Evolutionary conservation across 2,888 invertebrate genomes (phyloP).

Genomic region (Nephrocerus scutellatus): DNA sequence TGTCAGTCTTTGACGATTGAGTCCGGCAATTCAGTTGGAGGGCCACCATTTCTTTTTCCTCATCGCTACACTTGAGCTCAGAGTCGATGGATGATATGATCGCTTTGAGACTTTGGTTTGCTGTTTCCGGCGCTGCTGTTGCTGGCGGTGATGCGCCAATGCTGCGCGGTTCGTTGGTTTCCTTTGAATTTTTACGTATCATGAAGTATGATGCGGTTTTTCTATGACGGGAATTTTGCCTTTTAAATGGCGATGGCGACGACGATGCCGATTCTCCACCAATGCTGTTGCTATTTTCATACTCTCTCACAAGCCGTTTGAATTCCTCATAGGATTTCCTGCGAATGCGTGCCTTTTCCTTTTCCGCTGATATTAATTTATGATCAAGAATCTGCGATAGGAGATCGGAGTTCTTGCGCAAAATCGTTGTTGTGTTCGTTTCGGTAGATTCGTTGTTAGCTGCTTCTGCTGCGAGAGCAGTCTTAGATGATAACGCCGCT

Average conservation of each 20-base stretch:
- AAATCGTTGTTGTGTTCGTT: constrained; percentile 36
- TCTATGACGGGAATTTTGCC: constrained; percentile 43
- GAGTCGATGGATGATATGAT: constrained; percentile 23
- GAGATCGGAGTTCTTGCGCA: constrained; percentile 45
- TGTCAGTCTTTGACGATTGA: too few relatives aligned
- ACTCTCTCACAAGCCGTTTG: constrained; percentile 44
- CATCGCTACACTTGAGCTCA: too few relatives aligned
- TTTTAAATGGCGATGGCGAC: constrained; percentile 30
- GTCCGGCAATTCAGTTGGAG: too few relatives aligned
- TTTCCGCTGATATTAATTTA: constrained; percentile 33
- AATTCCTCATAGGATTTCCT: constrained; percentile 49
- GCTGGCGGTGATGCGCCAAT: too few relatives aligned
- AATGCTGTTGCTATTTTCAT: too few relatives aligned
- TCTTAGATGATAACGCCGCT: constrained; percentile 9
- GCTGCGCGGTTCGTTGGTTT: too few relatives aligned
- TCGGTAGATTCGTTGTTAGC: neutral
- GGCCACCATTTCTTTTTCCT: too few relatives aligned
- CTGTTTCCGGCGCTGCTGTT: constrained; percentile 14
- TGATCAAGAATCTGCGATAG: constrained; percentile 45
- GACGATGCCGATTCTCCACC: too few relatives aligned
- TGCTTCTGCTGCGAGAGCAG: constrained; percentile 12
- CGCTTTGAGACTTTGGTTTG: constrained; percentile 16
- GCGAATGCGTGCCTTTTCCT: constrained; percentile 43
- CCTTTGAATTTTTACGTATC: constrained; percentile 30
- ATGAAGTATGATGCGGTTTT: constrained; percentile 38